Percentiles rank a stretch among this genome's conserved stretches.
These are phyloP conservation scores for Piscicola geometra DNA, from an alignment of 2,888 invertebrate species.

Conservation along the genomic window DNA sequence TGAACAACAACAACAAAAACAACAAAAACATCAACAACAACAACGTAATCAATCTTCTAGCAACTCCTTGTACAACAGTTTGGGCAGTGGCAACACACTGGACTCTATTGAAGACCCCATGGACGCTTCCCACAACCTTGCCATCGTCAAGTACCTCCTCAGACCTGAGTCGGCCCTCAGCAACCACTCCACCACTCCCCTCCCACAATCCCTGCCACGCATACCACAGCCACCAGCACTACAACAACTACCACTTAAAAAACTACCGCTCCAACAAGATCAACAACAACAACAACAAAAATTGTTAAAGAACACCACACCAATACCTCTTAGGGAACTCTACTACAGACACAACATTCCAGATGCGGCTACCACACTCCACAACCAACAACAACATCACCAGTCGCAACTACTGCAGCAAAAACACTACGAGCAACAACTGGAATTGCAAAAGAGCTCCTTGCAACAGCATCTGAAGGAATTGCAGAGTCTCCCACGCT, in stretches of 20 bases:
- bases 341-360: constrained; percentile 6
- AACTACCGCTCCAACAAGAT: neutral
- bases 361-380: neutral
- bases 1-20: constrained; percentile 14
- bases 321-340: neutral
- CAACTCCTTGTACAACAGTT: neutral
- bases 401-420: neutral
- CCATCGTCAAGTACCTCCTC: neutral
- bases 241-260: neutral
- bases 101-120: neutral
- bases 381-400: neutral
- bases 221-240: neutral
- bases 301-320: neutral
- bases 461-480: neutral
- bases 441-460: neutral
- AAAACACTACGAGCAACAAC: neutral
- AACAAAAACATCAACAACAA: neutral
- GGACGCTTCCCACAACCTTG: neutral
- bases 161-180: neutral
- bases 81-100: neutral
- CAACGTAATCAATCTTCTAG: neutral
- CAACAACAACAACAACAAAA: neutral
- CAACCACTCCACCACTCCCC: too few species aligned
- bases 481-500: neutral
- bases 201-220: too few species aligned